Evolutionary conservation across 1,140 invertebrate species (phyloP).

Genomic region (Polypedilum vanderplanki): DNA sequence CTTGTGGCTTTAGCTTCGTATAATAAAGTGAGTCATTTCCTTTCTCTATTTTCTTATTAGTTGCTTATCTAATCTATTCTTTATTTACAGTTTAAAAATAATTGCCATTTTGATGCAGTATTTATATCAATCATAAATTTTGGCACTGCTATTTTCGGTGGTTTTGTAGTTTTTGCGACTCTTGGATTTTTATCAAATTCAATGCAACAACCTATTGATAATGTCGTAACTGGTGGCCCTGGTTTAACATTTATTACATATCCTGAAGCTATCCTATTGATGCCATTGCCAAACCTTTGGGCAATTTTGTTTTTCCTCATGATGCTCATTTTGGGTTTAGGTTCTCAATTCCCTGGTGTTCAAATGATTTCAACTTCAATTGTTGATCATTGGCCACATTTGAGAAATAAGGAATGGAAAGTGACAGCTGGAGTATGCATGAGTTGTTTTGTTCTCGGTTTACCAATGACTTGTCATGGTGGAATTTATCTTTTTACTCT

Average conservation of each 20-base stretch:
- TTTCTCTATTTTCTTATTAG: slow-evolving; percentile 47
- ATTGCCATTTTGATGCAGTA: slow-evolving; percentile 58
- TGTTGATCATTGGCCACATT: slow-evolving; percentile 60
- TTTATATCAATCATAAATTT: slow-evolving; percentile 65
- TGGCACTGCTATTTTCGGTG: slow-evolving; percentile 64
- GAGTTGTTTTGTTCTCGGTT: slow-evolving; percentile 54
- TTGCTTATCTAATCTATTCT: neutral
- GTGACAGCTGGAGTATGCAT: slow-evolving; percentile 55
- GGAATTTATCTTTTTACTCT: slow-evolving; percentile 69
- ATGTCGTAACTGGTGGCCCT: slow-evolving; percentile 59
- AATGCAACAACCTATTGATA: slow-evolving; percentile 55
- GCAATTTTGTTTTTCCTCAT: slow-evolving; percentile 78
- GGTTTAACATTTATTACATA: slow-evolving; percentile 75
- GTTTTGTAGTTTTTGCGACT: slow-evolving; percentile 72
- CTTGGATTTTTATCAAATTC: slow-evolving; percentile 65
- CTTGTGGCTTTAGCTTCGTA: slow-evolving; percentile 67
- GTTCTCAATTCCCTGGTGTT: slow-evolving; percentile 73
- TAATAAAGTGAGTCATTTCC: slow-evolving; percentile 56
- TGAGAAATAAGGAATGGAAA: slow-evolving; percentile 53
- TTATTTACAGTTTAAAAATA: slow-evolving; percentile 51
- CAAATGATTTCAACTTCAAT: slow-evolving; percentile 71
- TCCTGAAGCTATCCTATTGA: slow-evolving; percentile 63
- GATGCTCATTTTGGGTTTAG: slow-evolving; percentile 69
- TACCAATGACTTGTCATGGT: slow-evolving; percentile 62
- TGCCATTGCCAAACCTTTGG: slow-evolving; percentile 72